Evolutionary conservation across 2,797 vertebrate species (phyloP), one percentile per base, ranked within the genome.

Genomic region (Champsocephalus gunnari): DNA sequence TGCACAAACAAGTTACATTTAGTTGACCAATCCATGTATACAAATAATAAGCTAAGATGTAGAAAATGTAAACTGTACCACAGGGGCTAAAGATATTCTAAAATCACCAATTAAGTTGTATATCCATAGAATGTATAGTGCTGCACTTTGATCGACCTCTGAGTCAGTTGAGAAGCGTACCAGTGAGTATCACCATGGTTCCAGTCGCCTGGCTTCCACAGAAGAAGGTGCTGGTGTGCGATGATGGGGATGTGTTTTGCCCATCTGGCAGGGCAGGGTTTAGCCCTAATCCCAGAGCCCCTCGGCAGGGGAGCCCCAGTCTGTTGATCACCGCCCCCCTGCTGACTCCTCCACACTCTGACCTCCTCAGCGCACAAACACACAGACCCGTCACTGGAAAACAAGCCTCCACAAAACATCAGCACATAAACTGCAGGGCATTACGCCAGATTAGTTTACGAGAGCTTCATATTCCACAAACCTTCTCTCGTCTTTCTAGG

Each of bases 201-300:
- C 71, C 44, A 76, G 56, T 59, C 17, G n/a, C 67, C 71, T 67
- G 9, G 47, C 54, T 64, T 72, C 69, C 55, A 69, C 66, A 64
- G 62, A 47, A 67, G 62, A 71, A 68, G 83, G 73, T 83, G 84
- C 68, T 87, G 75, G 73, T 89, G 83, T 64, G 65, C 19, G 38
- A 89, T 87, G 92, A 71, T 79, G 71, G 47, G 82, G 88, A 89
- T 91, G 86, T 75, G 82, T 82, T 80, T 86, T 89, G 91, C 95
- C 96, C 97, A 98, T 98, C 97, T 99, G 97, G 96, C 96, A 95
- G 94, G 94, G 93, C 93, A 95, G 95, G 96, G 96, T 97, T 98
- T 98, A 96, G 93, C 87, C 94, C 95, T 98, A 98, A 98, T 98
- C 97, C 96, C 95, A 92, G 95, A 96, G 95, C 95, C 96, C 96